Evolutionary conservation across 2,888 invertebrate species (phyloP), one percentile per base, ranked within the genome.

Genomic region (Philereme vetulata): DNA sequence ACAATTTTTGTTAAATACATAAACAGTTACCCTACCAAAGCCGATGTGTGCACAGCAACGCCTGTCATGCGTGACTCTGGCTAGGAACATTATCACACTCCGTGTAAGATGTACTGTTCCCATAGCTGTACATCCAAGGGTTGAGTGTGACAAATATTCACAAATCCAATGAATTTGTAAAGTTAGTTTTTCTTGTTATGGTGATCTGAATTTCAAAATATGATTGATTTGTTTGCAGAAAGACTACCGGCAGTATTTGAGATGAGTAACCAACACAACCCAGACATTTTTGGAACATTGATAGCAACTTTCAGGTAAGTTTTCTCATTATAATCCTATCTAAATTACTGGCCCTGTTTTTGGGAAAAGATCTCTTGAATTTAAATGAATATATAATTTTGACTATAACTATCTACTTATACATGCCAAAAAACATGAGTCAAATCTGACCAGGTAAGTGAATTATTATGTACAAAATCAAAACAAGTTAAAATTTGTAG

Each of bases 41-140:
- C 90, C 90, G 90, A 86, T 90, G 86, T 80, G 74, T 88, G 88
- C 67, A 76, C 74, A 72, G 76, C 70, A 45, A 66, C 64, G 72
- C 69, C 72, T 82, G 80, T 72, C 86, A 83, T 82, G 74, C 76
- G 72, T 88, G 91, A 91, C 90, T 92, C 88, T 90, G 90, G 90
- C 65, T 88, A 91, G 91, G 91, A 88, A 91, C 89, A 91, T 83
- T 76, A 86, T 51, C 76, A 85, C 87, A 85, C 84, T 88, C 58
- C 66, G 91, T 92, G 91, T 92, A 91, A 85, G 88, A 89, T 80
- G 66, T 82, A 61, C 72, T 63, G 72, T 76, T 85, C 9, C n/a
- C 36, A 76, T 90, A 76, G 74, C 75, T 71, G 70, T 68, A 80
- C 75, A 76, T 88, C 85, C 78, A 90, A 90, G 91, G 91, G 90